Percentiles rank a stretch among this genome's conserved stretches.
phyloP scores from a whole-genome alignment of 1,140 invertebrate genomes.

The Ceratina australensis region DNA sequence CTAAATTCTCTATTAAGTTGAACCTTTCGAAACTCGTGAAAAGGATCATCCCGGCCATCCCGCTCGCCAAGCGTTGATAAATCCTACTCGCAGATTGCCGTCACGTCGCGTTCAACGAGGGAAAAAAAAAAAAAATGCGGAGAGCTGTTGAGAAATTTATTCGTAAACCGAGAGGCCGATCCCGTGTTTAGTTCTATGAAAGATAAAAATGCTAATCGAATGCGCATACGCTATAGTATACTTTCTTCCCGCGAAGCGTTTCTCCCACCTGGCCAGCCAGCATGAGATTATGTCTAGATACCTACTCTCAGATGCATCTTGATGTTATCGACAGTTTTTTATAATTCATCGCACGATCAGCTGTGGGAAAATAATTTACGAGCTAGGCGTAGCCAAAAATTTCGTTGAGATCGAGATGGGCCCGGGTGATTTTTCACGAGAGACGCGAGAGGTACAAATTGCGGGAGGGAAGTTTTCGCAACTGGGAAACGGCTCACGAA shows the following conservation, averaged over 20 bases:
- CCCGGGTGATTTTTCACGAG: constrained; percentile 42
- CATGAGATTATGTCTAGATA: constrained; percentile 14
- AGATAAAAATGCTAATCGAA: neutral
- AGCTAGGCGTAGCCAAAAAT: neutral
- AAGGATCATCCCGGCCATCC: constrained; percentile 16
- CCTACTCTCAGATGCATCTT: neutral
- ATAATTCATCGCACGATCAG: neutral
- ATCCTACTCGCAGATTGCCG: constrained; percentile 34
- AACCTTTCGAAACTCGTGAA: constrained; percentile 5
- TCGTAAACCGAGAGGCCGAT: neutral
- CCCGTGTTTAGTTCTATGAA: neutral
- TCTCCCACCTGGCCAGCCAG: constrained; percentile 8
- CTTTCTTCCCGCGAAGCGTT: neutral
- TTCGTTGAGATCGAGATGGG: neutral
- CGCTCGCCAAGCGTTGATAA: constrained; percentile 3
- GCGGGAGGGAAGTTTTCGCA: constrained; percentile 33
- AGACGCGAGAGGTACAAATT: constrained; percentile 22
- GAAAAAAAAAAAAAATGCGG: neutral
- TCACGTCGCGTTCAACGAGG: constrained; percentile 20
- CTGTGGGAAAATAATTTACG: neutral
- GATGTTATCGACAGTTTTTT: neutral
- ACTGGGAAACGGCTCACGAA: constrained; percentile 30
- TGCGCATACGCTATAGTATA: neutral
- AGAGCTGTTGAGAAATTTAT: neutral
- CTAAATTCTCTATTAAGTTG: constrained; percentile 44